Evolutionary conservation across 1,140 invertebrate species (phyloP).

Genomic region (Pseudomyrmex concolor): DNA sequence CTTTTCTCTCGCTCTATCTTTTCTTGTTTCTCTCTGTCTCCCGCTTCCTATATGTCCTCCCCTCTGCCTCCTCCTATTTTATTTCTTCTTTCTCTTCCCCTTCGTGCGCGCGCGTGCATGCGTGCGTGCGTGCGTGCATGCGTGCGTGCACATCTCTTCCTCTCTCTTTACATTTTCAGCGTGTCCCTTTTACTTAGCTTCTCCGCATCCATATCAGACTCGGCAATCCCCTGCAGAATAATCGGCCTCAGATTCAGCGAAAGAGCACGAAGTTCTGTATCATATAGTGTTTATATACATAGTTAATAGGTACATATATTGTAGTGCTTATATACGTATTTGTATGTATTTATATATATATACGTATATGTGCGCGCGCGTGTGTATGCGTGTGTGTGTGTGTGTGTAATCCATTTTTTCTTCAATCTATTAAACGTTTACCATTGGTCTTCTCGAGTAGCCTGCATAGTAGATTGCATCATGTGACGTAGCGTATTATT

Average conservation of each 20-base stretch:
- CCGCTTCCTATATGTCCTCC: background rate
- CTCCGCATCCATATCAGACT: conserved; percentile 61
- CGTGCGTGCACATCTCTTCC: conserved; percentile 25
- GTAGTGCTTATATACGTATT: too few species aligned
- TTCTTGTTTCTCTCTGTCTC: conserved; percentile 41
- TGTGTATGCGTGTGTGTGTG: too few species aligned
- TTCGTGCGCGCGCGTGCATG: background rate
- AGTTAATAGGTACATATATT: too few species aligned
- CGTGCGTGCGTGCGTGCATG: background rate
- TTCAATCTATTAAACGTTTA: background rate
- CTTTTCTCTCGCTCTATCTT: conserved; percentile 57
- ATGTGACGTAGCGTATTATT: background rate
- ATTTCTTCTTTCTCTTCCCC: conserved; percentile 42
- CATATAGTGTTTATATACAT: background rate
- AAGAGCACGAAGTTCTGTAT: conserved; percentile 20
- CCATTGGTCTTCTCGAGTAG: background rate
- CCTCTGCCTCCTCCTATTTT: background rate
- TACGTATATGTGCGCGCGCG: too few species aligned
- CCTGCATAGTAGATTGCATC: background rate
- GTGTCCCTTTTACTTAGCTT: conserved; percentile 69
- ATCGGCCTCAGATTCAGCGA: conserved; percentile 62
- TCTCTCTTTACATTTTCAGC: background rate
- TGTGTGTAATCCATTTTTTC: too few species aligned
- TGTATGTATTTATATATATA: too few species aligned
- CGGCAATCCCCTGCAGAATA: conserved; percentile 62